These are phyloP conservation scores for Hydropsyche tenuis DNA, from an alignment of 1,140 invertebrate species.

Conservation along the genomic window DNA sequence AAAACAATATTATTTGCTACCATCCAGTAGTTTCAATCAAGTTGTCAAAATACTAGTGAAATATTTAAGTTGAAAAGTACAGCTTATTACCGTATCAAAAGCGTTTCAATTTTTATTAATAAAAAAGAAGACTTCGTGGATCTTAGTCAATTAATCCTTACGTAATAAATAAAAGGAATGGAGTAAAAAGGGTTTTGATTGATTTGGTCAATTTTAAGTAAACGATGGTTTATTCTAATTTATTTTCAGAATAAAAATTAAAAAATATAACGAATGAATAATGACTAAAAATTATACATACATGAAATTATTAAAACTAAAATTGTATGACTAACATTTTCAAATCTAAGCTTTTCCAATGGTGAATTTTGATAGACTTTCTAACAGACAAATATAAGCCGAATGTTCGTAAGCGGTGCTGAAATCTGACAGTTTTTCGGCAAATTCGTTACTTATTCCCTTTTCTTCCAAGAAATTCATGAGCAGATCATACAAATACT, in stretches of 20 bases:
- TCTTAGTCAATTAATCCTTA: no score
- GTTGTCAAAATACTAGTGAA: no score
- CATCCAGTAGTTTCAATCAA: constrained; percentile 21
- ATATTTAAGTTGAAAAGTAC: no score
- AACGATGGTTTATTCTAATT: no score
- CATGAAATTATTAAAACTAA: neutral
- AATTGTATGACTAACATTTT: neutral
- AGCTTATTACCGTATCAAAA: no score
- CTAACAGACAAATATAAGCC: constrained; percentile 84
- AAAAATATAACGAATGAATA: constrained; percentile 17
- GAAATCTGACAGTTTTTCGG: constrained; percentile 82
- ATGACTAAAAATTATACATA: constrained; percentile 25
- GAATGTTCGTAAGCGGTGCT: constrained; percentile 90
- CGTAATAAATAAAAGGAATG: no score
- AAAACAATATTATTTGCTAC: constrained; percentile 44
- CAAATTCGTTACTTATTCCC: constrained; percentile 90
- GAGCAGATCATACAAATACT: constrained; percentile 92
- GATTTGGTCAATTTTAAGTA: no score
- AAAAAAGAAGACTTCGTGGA: no score
- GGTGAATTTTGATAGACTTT: constrained; percentile 85
- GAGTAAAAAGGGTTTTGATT: no score
- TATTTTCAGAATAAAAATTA: no score
- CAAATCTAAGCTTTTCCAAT: constrained; percentile 59
- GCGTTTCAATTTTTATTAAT: no score
- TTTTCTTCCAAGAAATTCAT: constrained; percentile 95